Evolutionary conservation across 2,113 vertebrate genomes (phyloP), one percentile per base, ranked within the genome.

Genomic region (Chionomys nivalis): DNA sequence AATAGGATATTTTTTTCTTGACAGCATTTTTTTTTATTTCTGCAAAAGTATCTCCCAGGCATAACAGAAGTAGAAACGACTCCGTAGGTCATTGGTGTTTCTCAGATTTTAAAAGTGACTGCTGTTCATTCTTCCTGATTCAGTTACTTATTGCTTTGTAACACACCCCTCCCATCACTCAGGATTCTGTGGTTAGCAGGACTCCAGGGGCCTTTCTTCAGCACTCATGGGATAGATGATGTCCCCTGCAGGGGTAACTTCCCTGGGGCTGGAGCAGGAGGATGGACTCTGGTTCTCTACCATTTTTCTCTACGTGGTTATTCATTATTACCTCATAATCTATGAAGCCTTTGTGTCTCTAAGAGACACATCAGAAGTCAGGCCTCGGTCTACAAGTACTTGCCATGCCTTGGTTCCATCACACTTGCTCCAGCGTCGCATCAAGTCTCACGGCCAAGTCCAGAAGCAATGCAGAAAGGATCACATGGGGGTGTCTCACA

Each of bases 21-120:
- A 91, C 49, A 42, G 52, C 52, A 89, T 90, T 81, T 72, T 68
- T 10, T 72, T 55, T 82, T 65, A 90, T 88, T 94, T 93, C 47
- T 86, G 39, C 28, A 33, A 87, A 95, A 31, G 70, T 75, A n/a
- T 78, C 3, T 3, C 49, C 72, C 65, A 92, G 36, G 23, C 24
- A 76, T 76, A 82, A 65, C 14, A 68, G 72, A 95, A 85, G 44
- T n/a, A 90, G 77, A 96, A 82, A 66, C 79, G n/a, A 87, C 26
- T n/a, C 36, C 6, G 52, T 58, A n/a, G 28, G 19, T 47, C 44
- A 73, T 65, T 28, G 76, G 68, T 94, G 16, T 66, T 87, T 75
- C 89, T 65, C 82, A 68, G 31, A 86, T 61, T 89, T 93, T 76
- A 87, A 91, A 91, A 42, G 36, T 8, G 19, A 28, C 39, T 14